Evolutionary conservation across 2,113 vertebrate species (phyloP).

Genomic region (Nothoprocta perdicaria): DNA sequence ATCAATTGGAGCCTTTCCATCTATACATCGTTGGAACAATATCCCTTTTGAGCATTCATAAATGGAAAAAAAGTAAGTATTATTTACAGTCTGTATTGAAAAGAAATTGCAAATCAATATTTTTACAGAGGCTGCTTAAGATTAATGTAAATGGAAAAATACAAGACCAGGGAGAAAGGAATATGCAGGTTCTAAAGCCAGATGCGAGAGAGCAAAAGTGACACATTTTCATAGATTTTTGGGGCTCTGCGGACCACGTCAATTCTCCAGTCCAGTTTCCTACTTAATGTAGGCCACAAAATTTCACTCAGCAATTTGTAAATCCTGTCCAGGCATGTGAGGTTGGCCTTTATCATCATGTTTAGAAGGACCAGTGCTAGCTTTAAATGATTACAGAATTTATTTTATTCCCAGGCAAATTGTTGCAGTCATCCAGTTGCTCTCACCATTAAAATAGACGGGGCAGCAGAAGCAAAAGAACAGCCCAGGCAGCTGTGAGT

Average conservation of each 20-base stretch:
- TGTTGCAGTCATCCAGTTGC: neutral
- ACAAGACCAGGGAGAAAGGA: accelerated
- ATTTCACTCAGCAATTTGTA: neutral
- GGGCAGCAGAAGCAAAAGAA: neutral
- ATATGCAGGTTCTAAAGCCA: neutral
- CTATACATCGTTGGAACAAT: neutral
- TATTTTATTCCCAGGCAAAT: neutral
- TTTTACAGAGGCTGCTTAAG: neutral
- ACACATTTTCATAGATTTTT: accelerated
- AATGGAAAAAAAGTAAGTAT: neutral
- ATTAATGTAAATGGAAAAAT: neutral
- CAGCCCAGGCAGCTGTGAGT: neutral
- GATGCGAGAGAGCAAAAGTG: neutral
- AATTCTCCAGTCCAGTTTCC: neutral
- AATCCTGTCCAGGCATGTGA: neutral
- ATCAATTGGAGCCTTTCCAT: neutral
- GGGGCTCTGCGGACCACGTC: neutral
- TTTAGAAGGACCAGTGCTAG: neutral
- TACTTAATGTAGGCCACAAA: neutral
- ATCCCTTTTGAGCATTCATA: neutral
- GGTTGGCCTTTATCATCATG: neutral
- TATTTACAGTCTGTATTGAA: neutral
- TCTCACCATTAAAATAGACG: neutral
- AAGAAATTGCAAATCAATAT: neutral
- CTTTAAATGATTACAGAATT: neutral